A percentile compares a stretch with the other conserved stretches of the same genome.
These are phyloP conservation scores for Sericinus montela DNA, from an alignment of 2,888 invertebrate species.

Conservation along the genomic window DNA sequence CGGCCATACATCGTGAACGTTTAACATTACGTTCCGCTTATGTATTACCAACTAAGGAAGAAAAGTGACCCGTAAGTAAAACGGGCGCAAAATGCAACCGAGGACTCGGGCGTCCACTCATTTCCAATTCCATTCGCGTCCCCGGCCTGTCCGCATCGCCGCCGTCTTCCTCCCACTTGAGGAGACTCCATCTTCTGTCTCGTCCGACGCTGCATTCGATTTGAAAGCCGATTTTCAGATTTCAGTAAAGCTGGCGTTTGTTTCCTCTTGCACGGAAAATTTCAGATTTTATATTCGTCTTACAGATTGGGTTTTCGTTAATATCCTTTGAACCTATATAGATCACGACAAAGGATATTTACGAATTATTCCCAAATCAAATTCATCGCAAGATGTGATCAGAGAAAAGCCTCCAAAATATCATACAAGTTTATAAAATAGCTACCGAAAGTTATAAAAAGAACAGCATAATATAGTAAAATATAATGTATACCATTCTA, in stretches of 20 bases:
- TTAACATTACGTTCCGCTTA: constrained; percentile 25
- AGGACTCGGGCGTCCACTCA: constrained; percentile 35
- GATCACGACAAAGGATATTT: too few relatives aligned
- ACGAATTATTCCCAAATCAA: too few relatives aligned
- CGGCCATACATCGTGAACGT: constrained; percentile 19
- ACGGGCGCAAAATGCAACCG: constrained; percentile 24
- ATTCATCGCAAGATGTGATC: too few relatives aligned
- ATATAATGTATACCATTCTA: too few relatives aligned
- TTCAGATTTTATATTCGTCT: constrained; percentile 55
- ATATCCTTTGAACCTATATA: too few relatives aligned
- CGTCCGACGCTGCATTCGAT: constrained; percentile 48
- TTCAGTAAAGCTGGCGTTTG: constrained; percentile 50
- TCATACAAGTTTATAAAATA: too few relatives aligned
- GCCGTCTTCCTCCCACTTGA: constrained; percentile 39
- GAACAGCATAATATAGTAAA: too few relatives aligned
- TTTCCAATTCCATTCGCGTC: constrained; percentile 68
- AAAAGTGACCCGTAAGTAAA: constrained; percentile 38
- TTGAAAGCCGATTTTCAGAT: constrained; percentile 59
- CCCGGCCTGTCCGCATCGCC: constrained; percentile 61
- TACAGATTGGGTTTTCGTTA: constrained; percentile 31
- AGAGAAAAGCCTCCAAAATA: too few relatives aligned
- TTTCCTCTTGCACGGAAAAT: constrained; percentile 48
- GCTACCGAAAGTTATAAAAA: too few relatives aligned
- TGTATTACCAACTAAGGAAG: constrained; percentile 18
- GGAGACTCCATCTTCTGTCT: constrained; percentile 20